Evolutionary conservation across 2,113 vertebrate genomes (phyloP).

Genomic region (Gobius niger): DNA sequence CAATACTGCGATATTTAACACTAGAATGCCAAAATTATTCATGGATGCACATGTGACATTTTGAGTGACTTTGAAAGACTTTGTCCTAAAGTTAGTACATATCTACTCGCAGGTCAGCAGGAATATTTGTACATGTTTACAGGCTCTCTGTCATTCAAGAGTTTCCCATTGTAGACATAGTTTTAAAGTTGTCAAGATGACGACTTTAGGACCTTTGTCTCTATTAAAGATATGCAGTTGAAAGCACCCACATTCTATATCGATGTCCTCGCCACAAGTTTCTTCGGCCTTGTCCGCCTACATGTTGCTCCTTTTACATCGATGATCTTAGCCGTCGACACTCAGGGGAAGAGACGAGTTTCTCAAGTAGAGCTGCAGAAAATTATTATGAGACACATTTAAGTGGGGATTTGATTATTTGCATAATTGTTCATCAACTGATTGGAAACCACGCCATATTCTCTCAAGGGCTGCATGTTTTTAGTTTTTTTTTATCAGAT

Average conservation of each 20-base stretch:
- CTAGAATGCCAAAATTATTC: too few species aligned
- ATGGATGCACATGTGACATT: too few species aligned
- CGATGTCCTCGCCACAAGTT: background rate
- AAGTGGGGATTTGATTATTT: slow-evolving; percentile 38
- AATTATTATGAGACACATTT: slow-evolving; percentile 20
- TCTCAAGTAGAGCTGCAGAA: slow-evolving; percentile 27
- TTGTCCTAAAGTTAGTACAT: too few species aligned
- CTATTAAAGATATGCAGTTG: background rate
- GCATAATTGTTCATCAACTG: slow-evolving; percentile 44
- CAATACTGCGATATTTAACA: too few species aligned
- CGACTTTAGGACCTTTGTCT: too few species aligned
- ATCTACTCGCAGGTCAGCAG: too few species aligned
- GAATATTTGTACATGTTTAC: too few species aligned
- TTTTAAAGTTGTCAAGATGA: too few species aligned
- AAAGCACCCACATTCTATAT: background rate
- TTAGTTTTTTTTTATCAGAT: slow-evolving; percentile 24
- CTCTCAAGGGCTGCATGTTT: slow-evolving; percentile 16
- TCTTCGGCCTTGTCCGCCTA: background rate
- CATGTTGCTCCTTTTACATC: background rate
- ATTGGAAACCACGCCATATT: slow-evolving; percentile 35
- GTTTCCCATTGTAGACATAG: too few species aligned
- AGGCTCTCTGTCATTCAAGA: too few species aligned
- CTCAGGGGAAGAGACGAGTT: slow-evolving; percentile 40
- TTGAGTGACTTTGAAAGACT: too few species aligned
- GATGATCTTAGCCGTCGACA: background rate